Base-by-base conservation (phyloP, 35 echinoderm and acorn worm genomes). In the Ophiothrix spiculata region DNA sequence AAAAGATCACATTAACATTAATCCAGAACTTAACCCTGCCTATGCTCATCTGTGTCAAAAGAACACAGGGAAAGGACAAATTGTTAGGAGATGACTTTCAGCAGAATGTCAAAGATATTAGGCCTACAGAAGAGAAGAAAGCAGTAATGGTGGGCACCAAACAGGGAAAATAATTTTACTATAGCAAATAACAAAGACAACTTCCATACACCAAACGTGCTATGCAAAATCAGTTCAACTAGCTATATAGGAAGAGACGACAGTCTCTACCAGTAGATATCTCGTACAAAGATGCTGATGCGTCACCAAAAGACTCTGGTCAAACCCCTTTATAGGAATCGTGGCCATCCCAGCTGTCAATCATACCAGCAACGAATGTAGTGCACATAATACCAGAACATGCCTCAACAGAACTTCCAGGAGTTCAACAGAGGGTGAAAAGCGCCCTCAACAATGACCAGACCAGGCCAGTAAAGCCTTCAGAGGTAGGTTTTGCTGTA, bases 101-200 rank as follows among this genome's bases (percentile, higher is more conserved):
- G 23, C 8, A 25, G 2, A 15, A 15, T 69, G 60, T 69, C 6
- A 69, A 69, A 69, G 60, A 69, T n/a, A 69, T 69, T 69, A n/a
- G n/a, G n/a, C n/a, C n/a, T n/a, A n/a, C 60, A 69, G 60, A 69
- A 25, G 60, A 69, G 25, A 69, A 69, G 23, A 69, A 69, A 69
- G 60, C 60, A 25, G 60, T 69, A 6, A 69, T 69, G 60, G 23
- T n/a, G 25, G 17, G 60, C 60, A 69, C 60, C 17, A 69, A 69
- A n/a, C 16, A 28, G 10, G 29, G 29, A 28, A 54, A 8, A 21
- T 54, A n/a, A n/a, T n/a, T n/a, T n/a, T n/a, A n/a, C n/a, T n/a
- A 11, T 54, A 2, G 25, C 3, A 69, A 69, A 28, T 25, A 69
- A 2, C 60, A 6, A 69, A 69, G 60, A 25, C 29, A 12, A 4